These are phyloP conservation scores for Lepidocolaptes lacrymiger DNA, from an alignment of 2,797 vertebrate species.

Conservation along the genomic window DNA sequence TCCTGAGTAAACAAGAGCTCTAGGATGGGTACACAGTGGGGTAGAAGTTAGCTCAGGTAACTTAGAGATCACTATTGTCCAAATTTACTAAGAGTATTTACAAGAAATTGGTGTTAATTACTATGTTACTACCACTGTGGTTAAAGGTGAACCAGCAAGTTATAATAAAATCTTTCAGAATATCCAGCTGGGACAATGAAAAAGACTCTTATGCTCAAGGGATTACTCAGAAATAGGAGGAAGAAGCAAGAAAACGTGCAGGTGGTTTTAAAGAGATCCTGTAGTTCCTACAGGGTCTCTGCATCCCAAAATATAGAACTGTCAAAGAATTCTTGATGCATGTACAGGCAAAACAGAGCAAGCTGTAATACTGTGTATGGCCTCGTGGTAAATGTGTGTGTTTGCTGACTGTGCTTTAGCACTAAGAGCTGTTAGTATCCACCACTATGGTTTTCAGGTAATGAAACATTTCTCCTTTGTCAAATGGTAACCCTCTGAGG, in stretches of 20 bases:
- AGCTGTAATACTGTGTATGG: background rate
- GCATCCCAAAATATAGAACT: background rate
- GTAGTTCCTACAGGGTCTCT: background rate
- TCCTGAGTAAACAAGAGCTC: conserved; percentile 27
- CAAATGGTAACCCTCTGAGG: background rate
- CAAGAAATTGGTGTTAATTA: conserved; percentile 6
- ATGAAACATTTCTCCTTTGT: background rate
- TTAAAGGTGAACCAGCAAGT: conserved; percentile 2
- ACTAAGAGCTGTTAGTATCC: background rate
- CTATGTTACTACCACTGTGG: background rate
- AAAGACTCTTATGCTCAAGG: background rate
- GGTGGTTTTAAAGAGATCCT: background rate
- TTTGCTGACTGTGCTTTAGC: background rate
- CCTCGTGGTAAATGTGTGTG: background rate
- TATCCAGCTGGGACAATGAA: background rate
- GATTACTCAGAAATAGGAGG: background rate
- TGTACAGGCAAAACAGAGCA: background rate
- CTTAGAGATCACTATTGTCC: conserved; percentile 34
- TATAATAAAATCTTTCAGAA: conserved; percentile 22
- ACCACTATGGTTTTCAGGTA: background rate
- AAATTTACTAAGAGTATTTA: background rate
- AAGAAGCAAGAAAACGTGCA: background rate
- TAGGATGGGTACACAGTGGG: background rate
- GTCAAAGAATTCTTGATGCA: background rate
- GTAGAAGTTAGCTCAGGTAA: background rate